Conservation (phyloP, 2,888 invertebrate genomes). For the Eupithecia pulchellata region DNA sequence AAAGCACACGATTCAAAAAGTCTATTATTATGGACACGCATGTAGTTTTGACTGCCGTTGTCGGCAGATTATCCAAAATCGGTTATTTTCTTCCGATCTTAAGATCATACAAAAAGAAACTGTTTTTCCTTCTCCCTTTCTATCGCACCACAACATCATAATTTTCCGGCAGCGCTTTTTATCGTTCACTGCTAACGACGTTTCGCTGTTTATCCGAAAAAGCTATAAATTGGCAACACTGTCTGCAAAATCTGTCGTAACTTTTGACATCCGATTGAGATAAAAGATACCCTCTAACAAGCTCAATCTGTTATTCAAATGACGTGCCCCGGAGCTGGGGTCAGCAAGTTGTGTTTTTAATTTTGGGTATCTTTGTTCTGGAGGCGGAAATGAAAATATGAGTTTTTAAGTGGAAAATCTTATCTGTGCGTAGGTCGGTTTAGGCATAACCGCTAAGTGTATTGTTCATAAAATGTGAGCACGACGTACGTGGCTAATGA, state of each 20-base stretch:
- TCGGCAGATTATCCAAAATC: no score
- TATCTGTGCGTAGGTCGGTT: background rate
- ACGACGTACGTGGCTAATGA: background rate
- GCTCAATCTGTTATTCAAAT: conserved; percentile 21
- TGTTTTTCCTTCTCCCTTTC: background rate
- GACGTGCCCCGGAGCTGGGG: conserved; percentile 7
- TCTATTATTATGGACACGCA: no score
- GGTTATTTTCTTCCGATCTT: no score
- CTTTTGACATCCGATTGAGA: conserved; percentile 5
- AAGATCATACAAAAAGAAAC: no score
- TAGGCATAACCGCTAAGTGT: background rate
- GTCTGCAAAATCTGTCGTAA: conserved; percentile 3
- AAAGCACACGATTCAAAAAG: no score
- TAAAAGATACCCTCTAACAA: background rate
- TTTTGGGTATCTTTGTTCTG: background rate
- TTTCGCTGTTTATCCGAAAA: background rate
- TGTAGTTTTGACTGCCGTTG: no score
- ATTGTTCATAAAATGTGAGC: background rate
- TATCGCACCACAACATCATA: background rate
- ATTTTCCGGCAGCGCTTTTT: background rate
- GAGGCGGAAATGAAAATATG: conserved; percentile 8
- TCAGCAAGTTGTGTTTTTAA: conserved; percentile 12
- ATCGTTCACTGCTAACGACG: background rate
- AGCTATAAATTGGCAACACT: conserved; percentile 9
- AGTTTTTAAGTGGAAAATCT: conserved; percentile 7